These are phyloP conservation scores for Drosophila lutescens DNA, from an alignment of 2,888 invertebrate species.

Conservation along the genomic window DNA sequence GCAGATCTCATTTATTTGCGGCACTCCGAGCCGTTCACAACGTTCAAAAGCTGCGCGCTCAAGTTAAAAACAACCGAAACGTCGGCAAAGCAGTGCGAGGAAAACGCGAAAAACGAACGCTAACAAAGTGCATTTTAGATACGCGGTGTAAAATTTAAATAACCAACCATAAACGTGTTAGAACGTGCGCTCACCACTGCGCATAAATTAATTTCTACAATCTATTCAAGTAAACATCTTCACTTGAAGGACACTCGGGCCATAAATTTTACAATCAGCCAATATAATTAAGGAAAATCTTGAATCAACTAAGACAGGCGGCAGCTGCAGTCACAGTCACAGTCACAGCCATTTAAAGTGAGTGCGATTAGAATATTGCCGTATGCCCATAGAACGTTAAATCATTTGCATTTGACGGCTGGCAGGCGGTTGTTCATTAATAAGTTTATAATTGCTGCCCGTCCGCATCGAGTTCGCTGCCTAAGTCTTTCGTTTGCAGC, in stretches of 20 bases:
- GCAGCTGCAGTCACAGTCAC: constrained; percentile 42
- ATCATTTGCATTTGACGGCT: constrained; percentile 56
- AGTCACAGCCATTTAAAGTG: constrained; percentile 59
- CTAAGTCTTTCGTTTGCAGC: constrained; percentile 53
- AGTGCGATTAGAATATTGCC: constrained; percentile 62
- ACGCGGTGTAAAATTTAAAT: constrained; percentile 14
- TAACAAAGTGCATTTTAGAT: constrained; percentile 14
- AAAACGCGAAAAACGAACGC: constrained; percentile 14
- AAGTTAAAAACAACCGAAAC: constrained; percentile 4
- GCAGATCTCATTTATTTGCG: constrained; percentile 83
- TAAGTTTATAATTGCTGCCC: constrained; percentile 38
- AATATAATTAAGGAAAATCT: constrained; percentile 35
- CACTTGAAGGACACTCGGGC: constrained; percentile 46
- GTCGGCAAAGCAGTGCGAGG: constrained; percentile 43
- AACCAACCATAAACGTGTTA: constrained; percentile 22
- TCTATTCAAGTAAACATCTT: constrained; percentile 34
- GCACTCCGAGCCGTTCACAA: constrained; percentile 83
- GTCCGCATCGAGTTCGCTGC: constrained; percentile 54
- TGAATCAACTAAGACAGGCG: constrained; percentile 23
- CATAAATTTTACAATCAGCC: constrained; percentile 40
- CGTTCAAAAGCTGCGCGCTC: constrained; percentile 55
- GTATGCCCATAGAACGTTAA: constrained; percentile 46
- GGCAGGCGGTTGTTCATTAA: constrained; percentile 38
- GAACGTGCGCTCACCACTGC: constrained; percentile 30
- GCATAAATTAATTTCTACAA: constrained; percentile 26